Conservation (phyloP, 1,140 invertebrate genomes). For the Pseudobourletiella spinata region DNA sequence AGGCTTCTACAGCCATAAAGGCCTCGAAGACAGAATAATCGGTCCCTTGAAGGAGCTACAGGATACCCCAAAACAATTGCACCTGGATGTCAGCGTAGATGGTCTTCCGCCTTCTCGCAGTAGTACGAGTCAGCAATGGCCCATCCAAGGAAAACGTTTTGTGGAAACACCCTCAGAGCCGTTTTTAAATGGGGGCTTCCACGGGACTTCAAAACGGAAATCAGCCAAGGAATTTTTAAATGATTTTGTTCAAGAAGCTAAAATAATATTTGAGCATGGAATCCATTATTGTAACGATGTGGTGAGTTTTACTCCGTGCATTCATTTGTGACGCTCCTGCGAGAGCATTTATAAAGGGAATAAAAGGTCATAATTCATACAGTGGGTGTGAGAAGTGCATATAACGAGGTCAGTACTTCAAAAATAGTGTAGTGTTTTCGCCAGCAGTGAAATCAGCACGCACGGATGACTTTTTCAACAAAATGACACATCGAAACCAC, state of each 20-base stretch:
- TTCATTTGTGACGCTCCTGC: conserved; percentile 39
- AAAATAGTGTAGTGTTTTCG: too few relatives aligned
- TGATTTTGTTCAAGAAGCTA: conserved; percentile 21
- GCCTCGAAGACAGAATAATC: too few relatives aligned
- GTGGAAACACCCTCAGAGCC: neutral
- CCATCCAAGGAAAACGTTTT: neutral
- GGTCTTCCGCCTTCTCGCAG: conserved; percentile 9
- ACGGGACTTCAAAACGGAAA: conserved; percentile 14
- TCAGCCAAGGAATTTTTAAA: neutral
- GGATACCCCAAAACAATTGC: too few relatives aligned
- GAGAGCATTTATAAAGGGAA: conserved; percentile 34
- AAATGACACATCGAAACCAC: too few relatives aligned
- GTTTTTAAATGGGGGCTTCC: conserved; percentile 29
- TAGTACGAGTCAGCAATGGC: conserved; percentile 1
- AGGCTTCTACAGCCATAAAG: too few relatives aligned
- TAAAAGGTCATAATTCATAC: conserved; percentile 36
- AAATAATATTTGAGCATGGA: neutral
- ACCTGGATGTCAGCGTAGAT: conserved; percentile 10
- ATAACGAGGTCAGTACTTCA: too few relatives aligned
- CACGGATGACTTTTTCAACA: too few relatives aligned
- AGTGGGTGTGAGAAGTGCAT: conserved; percentile 37
- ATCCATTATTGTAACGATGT: neutral
- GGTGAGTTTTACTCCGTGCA: conserved; percentile 1
- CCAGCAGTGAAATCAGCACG: too few relatives aligned
- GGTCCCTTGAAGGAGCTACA: too few relatives aligned